These are phyloP conservation scores for Otus sunia DNA, from an alignment of 2,113 vertebrate species.

Conservation along the genomic window DNA sequence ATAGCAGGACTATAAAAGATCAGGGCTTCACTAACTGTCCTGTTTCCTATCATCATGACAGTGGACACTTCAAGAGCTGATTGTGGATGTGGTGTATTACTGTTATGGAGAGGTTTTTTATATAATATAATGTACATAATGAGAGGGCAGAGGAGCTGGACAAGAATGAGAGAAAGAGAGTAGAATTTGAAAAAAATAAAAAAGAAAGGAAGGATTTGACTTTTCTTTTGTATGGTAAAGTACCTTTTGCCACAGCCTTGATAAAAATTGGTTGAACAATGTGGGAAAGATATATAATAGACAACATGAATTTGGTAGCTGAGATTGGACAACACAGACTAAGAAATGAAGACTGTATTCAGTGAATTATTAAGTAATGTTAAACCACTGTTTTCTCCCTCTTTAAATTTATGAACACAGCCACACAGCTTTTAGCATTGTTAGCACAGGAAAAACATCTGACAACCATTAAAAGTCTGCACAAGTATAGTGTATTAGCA, in stretches of 20 bases:
- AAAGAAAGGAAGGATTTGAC: neutral
- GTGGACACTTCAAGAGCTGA: neutral
- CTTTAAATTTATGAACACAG: neutral
- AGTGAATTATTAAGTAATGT: neutral
- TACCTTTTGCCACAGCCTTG: neutral
- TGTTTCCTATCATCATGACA: constrained; percentile 47
- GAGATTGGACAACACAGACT: neutral
- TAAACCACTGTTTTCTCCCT: neutral
- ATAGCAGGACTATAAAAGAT: constrained; percentile 31
- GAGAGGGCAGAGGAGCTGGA: neutral
- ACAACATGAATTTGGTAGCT: neutral
- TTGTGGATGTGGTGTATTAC: neutral
- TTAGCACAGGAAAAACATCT: neutral
- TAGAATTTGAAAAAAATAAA: neutral
- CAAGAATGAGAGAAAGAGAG: neutral
- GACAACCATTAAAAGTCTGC: neutral
- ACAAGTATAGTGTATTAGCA: neutral
- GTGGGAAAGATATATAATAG: neutral
- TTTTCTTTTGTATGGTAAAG: neutral
- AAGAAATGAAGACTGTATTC: neutral
- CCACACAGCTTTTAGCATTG: neutral
- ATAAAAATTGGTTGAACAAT: neutral
- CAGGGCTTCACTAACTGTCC: neutral
- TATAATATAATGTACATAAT: neutral
- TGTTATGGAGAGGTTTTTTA: neutral